Conservation (phyloP, 2,888 invertebrate genomes). For the Amphiduros pacificus region DNA sequence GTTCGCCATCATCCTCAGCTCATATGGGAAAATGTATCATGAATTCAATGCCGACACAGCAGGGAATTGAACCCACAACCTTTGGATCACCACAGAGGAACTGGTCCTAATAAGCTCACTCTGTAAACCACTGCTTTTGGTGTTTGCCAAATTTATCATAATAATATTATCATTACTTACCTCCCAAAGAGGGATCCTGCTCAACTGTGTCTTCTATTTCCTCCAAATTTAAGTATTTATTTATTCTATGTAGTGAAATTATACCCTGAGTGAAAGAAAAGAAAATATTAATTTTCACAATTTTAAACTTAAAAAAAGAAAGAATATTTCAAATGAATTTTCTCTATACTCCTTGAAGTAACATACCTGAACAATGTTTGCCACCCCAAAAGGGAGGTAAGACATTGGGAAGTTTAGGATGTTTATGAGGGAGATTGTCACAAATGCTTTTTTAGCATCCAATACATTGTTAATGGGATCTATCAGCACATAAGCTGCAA, state of each 20-base stretch:
- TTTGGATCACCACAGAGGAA: too few species aligned
- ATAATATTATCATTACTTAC: too few species aligned
- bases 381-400: constrained; percentile 6
- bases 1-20: too few species aligned
- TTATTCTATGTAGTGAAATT: not conserved
- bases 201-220: not conserved
- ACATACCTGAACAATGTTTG: constrained; percentile 6
- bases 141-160: too few species aligned
- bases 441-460: constrained; percentile 72
- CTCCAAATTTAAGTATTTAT: not conserved
- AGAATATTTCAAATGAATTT: not conserved
- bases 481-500: not conserved
- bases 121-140: too few species aligned
- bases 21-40: too few species aligned
- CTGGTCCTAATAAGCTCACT: too few species aligned
- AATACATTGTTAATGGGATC: not conserved
- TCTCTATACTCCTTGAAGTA: not conserved
- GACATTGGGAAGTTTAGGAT: constrained; percentile 72
- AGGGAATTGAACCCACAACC: too few species aligned
- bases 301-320: not conserved
- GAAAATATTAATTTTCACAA: not conserved
- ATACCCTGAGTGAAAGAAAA: not conserved
- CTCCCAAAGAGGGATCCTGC: too few species aligned
- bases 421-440: constrained; percentile 94
- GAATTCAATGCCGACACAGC: too few species aligned